phyloP scores from a whole-genome alignment of 2,113 vertebrate genomes.

The Festucalex cinctus region DNA sequence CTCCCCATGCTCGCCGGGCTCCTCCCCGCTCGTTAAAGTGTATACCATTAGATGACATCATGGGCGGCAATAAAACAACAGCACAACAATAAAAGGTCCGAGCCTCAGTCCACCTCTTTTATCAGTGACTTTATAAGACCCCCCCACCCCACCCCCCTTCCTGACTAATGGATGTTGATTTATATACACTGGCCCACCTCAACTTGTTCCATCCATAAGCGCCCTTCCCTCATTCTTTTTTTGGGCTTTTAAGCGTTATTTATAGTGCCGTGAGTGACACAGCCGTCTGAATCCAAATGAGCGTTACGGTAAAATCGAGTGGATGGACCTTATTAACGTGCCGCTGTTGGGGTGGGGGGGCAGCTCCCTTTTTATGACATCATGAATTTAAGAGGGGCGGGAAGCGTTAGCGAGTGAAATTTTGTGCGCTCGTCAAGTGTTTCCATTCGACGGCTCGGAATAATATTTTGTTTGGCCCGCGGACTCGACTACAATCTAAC shows the following conservation, averaged over 20 bases:
- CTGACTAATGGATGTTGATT: constrained; percentile 72
- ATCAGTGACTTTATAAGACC: constrained; percentile 69
- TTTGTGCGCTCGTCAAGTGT: constrained; percentile 41
- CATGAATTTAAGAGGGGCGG: constrained; percentile 42
- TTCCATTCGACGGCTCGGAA: constrained; percentile 28
- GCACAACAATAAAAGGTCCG: constrained; percentile 69
- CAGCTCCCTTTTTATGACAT: constrained; percentile 61
- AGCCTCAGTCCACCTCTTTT: constrained; percentile 58
- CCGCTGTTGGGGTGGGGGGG: constrained; percentile 23
- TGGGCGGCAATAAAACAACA: constrained; percentile 69
- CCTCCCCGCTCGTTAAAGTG: constrained; percentile 59
- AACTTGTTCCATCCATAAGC: constrained; percentile 37
- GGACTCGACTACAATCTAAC: neutral
- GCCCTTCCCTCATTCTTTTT: constrained; percentile 18
- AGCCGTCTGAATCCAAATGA: constrained; percentile 58
- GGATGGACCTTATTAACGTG: constrained; percentile 42
- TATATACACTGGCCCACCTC: constrained; percentile 59
- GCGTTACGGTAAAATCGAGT: constrained; percentile 45
- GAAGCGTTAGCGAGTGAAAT: constrained; percentile 47
- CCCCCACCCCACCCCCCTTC: constrained; percentile 11
- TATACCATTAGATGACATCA: constrained; percentile 78
- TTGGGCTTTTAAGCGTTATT: constrained; percentile 45
- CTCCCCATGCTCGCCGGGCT: constrained; percentile 50
- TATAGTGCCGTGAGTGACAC: constrained; percentile 54
- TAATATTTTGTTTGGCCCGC: constrained; percentile 11